Conservation (phyloP, 2,113 vertebrate genomes). For the Narcine bancroftii region DNA sequence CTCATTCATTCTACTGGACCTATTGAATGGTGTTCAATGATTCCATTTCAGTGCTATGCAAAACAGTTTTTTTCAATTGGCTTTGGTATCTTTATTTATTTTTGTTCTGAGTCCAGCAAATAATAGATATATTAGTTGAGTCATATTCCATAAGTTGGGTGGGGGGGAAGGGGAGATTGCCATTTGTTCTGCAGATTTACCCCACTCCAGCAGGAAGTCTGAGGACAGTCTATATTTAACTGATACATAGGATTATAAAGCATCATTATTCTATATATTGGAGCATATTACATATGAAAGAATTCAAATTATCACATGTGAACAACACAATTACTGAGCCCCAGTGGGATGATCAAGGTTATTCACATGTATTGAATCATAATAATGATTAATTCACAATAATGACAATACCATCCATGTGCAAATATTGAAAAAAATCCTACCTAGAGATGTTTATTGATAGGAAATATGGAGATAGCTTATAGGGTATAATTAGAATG, state of each 20-base stretch:
- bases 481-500: neutral
- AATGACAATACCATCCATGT: neutral
- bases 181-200: no score
- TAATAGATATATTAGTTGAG: no score
- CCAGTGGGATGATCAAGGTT: neutral
- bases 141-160: no score
- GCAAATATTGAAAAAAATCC: neutral
- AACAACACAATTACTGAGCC: neutral
- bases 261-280: neutral
- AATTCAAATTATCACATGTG: neutral
- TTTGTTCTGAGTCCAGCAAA: no score
- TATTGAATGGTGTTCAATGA: no score
- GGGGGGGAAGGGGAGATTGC: no score
- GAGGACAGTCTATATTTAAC: no score
- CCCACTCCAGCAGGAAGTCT: no score
- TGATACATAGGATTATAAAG: neutral
- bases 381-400: neutral
- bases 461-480: neutral
- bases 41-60: no score
- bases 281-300: neutral
- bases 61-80: no score
- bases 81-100: no score
- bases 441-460: conserved; percentile 3
- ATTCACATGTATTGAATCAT: neutral
- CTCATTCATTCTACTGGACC: no score